Conservation (phyloP, 2,888 invertebrate species). For the Philereme transversata region DNA sequence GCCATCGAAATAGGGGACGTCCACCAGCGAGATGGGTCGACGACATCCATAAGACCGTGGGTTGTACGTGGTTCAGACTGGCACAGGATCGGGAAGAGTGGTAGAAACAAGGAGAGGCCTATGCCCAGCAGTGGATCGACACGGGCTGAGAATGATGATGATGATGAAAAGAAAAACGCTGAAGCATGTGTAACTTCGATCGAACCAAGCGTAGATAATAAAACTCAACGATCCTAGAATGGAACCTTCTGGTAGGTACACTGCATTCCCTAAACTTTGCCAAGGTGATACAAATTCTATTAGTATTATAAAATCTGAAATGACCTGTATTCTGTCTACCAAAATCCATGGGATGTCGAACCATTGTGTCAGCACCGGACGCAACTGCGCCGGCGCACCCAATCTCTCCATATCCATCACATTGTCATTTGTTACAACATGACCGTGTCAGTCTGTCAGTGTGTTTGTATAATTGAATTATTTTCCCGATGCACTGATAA, state of each 20-base stretch:
- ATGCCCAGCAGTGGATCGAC: no score
- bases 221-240: constrained; percentile 9
- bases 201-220: constrained; percentile 8
- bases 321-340: constrained; percentile 16
- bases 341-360: constrained; percentile 42
- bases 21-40: no score
- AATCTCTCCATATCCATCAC: constrained; percentile 58
- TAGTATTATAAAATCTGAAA: constrained; percentile 1
- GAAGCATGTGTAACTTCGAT: constrained; percentile 5
- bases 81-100: no score
- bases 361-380: constrained; percentile 65
- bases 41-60: no score
- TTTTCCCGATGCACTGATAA: constrained; percentile 41
- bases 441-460: constrained; percentile 43
- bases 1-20: no score
- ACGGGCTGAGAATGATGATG: no score
- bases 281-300: background rate
- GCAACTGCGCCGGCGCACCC: constrained; percentile 50
- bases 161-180: no score
- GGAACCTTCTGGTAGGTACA: constrained; percentile 19
- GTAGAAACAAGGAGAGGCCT: no score
- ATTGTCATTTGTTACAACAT: constrained; percentile 57
- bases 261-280: background rate
- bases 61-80: no score
- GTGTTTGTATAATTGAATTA: constrained; percentile 53